Evolutionary conservation across 2,888 invertebrate genomes (phyloP), one percentile per base, ranked within the genome.

Genomic region (Ophion ellenae): DNA sequence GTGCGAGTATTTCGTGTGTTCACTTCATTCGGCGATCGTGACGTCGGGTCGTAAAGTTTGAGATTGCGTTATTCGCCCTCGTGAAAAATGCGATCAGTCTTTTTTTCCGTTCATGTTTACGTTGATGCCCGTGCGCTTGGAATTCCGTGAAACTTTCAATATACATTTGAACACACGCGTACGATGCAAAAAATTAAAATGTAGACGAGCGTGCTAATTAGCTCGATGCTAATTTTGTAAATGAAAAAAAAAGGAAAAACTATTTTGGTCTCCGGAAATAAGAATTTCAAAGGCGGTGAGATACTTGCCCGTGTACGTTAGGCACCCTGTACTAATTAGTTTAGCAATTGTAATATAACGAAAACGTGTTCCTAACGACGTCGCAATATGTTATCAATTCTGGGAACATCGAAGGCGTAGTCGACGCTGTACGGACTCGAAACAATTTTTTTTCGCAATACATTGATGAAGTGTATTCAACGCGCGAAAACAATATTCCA

Each of bases 281-380:
- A 47, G 10, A 47, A 47, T 14, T 10, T 4, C 20, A 47, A 28
- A 47, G 11, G 36, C 28, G 9, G 11, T 3, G 40, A 67, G n/a
- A 10, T 67, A 24, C 36, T 69, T 69, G 1, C 47, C 14, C 24
- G 9, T 47, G 36, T 47, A 69, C 20, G 14, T 14, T 14, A 70
- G 28, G 20, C 47, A 70, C 70, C 70, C 47, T 59, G 71, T 59
- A 73, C 59, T 57, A 59, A 59, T 28, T 45, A 5, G 40, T 61
- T 45, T 78, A 61, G 20, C 10, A 32, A 69, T 53, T 47, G 40
- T 67, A 57, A 66, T 36, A 24, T 80, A 64, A 81, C 66, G 24
- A 20, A n/a, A 40, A 81, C 40, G 73, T 77, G 76, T 84, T 84
- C 76, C 84, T 77, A 73, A 59, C 59, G 45, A n/a, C 74, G 66